Evolutionary conservation across 2,113 vertebrate species (phyloP).

Genomic region (Grammomys surdaster): DNA sequence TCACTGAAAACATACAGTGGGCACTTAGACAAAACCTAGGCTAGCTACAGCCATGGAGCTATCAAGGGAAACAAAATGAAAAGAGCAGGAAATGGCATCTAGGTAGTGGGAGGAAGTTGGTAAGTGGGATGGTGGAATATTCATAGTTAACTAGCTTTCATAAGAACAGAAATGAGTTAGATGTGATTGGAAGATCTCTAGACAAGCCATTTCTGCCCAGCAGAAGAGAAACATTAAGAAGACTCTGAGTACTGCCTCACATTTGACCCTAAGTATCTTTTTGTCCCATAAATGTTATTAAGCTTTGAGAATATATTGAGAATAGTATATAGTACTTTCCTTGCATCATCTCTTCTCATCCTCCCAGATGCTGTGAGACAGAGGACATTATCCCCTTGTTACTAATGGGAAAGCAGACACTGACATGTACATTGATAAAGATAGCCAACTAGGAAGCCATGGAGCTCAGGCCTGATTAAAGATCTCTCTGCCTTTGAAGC

Average conservation of each 20-base stretch:
- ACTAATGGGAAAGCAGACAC: not conserved
- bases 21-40: constrained; percentile 44
- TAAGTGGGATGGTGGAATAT: constrained; percentile 58
- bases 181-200: constrained; percentile 35
- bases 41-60: constrained; percentile 21
- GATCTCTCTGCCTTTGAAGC: not conserved
- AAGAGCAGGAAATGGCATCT: constrained; percentile 62
- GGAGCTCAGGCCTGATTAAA: not conserved
- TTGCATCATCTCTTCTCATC: not conserved
- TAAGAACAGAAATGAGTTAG: constrained; percentile 59
- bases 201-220: not conserved
- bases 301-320: constrained; percentile 47
- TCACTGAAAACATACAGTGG: constrained; percentile 59
- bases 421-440: not conserved
- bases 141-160: constrained; percentile 44
- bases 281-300: constrained; percentile 35
- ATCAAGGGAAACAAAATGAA: constrained; percentile 37
- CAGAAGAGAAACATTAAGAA: constrained; percentile 16
- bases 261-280: constrained; percentile 6
- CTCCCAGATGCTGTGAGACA: not conserved
- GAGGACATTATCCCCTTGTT: not conserved
- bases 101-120: constrained; percentile 61
- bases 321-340: not conserved
- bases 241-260: constrained; percentile 28
- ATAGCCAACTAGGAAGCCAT: not conserved